Base-by-base conservation (phyloP, 2,113 vertebrate species). In the Pollachius pollachius region DNA sequence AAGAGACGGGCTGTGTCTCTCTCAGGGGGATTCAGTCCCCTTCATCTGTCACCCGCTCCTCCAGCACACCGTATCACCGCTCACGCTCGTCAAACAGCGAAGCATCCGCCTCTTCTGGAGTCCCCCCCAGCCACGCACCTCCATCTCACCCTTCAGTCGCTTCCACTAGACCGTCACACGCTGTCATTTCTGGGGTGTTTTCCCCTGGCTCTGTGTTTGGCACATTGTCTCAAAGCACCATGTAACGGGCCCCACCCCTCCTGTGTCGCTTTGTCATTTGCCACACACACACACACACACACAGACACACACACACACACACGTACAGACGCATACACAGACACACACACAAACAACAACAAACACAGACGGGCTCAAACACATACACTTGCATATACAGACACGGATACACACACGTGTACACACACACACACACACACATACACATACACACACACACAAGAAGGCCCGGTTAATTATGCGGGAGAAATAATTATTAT, bases 121-220 rank as follows among this genome's bases (percentile, higher is more conserved):
- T 57, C 54, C 54, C 54, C 54, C 11, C n/a, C 54, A 57, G 8
- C 15, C 54, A 1, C n/a, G 15, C 74, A 15, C 34, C 67, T 73
- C 57, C 64, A 67, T 30, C 66, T 7, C 70, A 12, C 56, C 67
- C 72, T 52, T 67, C 69, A 78, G 79, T 87, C 69, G 62, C 72
- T 80, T 62, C 57, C 73, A 74, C 76, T 73, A 74, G 65, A 73
- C 79, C 58, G 48, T 27, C 59, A 79, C 71, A 74, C 72, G 69
- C 68, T 74, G 67, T 74, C 70, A 68, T 67, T 59, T 74, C 70
- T 84, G 73, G 30, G 30, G 30, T 72, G 76, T 70, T 80, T 83
- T 74, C 81, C 58, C 62, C 65, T 58, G 60, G 58, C 65, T 78
- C 58, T 82, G 37, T 68, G 19, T 76, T 60, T 60, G 4, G 19